Conservation (phyloP, 2,797 vertebrate species). For the Stomatorhinus walkeri region DNA sequence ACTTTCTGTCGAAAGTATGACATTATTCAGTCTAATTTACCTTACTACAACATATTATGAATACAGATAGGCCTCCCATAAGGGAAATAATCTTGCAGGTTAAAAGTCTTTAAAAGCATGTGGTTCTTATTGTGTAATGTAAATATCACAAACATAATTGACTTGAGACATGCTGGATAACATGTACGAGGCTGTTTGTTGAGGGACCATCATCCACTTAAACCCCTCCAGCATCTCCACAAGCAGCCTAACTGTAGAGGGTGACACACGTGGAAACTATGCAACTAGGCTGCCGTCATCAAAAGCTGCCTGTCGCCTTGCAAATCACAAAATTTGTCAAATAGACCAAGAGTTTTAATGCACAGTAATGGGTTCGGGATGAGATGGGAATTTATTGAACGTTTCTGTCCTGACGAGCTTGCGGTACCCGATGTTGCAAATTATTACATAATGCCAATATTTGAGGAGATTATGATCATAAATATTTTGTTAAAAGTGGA, state of each 20-base stretch:
- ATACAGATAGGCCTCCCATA: not conserved
- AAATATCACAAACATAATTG: not conserved
- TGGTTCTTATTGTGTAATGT: not conserved
- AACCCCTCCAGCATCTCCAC: not conserved
- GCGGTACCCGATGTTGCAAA: not conserved
- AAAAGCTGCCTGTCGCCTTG: not conserved
- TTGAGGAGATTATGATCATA: not conserved
- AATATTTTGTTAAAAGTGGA: not conserved
- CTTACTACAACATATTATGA: not conserved
- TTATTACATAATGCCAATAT: not conserved
- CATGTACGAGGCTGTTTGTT: not conserved
- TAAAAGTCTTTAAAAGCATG: not conserved
- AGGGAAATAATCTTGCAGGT: not conserved
- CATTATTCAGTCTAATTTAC: not conserved
- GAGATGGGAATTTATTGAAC: not conserved
- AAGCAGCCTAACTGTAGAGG: not conserved
- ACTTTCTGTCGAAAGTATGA: not conserved
- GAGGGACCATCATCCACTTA: not conserved
- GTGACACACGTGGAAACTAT: conserved; percentile 20
- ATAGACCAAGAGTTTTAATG: not conserved
- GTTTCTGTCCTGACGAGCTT: not conserved
- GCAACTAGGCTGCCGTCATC: not conserved
- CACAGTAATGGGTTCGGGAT: not conserved
- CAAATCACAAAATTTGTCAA: conserved; percentile 8
- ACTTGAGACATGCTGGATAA: not conserved